A percentile compares a stretch with the other conserved stretches of the same genome.
Evolutionary conservation across 2,888 invertebrate species (phyloP).

Genomic region (Margaritifera margaritifera): DNA sequence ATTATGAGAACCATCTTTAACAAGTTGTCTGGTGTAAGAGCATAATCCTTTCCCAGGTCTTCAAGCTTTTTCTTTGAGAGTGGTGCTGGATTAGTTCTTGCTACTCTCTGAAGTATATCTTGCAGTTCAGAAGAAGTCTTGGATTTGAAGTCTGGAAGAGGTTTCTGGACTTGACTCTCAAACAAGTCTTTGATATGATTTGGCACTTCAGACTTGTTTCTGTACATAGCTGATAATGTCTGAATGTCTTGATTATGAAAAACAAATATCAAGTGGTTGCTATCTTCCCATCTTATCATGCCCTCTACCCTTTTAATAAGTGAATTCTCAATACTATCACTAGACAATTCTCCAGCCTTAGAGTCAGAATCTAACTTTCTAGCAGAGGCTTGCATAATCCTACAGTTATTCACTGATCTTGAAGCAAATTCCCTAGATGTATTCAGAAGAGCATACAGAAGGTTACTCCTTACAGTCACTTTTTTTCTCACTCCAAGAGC

Average conservation of each 20-base stretch:
- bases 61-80: constrained; percentile 7
- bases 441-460: constrained; percentile 25
- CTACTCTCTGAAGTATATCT: constrained; percentile 28
- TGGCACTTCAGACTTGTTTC: constrained; percentile 33
- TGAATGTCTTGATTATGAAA: constrained; percentile 49
- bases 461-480: constrained; percentile 14
- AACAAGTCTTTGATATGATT: constrained; percentile 33
- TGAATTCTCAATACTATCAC: too few relatives aligned
- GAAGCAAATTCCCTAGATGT: constrained; percentile 29
- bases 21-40: constrained; percentile 54
- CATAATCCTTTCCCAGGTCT: constrained; percentile 33
- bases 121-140: constrained; percentile 27
- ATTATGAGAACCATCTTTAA: constrained; percentile 53
- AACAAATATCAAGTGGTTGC: constrained; percentile 47
- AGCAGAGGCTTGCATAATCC: constrained; percentile 17
- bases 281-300: constrained; percentile 54
- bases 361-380: background rate
- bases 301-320: constrained; percentile 26
- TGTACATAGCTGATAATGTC: constrained; percentile 43
- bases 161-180: constrained; percentile 43
- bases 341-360: too few relatives aligned
- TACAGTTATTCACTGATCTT: constrained; percentile 23
- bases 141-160: constrained; percentile 22
- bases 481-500: constrained; percentile 10
- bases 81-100: constrained; percentile 22